Evolutionary conservation across 2,888 invertebrate species (phyloP).

Genomic region (Agapetus fuscipes): DNA sequence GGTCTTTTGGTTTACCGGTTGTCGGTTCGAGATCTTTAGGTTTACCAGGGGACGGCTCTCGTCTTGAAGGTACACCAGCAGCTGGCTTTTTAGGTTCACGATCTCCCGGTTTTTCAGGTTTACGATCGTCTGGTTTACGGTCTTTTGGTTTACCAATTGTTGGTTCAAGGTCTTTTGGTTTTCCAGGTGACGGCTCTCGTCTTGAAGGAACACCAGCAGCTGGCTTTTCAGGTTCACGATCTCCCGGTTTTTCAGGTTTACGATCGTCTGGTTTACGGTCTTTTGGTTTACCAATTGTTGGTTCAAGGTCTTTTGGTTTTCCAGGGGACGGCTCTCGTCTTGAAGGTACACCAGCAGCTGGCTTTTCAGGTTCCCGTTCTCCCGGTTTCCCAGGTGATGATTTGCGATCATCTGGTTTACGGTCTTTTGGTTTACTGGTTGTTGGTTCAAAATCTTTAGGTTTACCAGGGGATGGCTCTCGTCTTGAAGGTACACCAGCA

Average conservation of each 20-base stretch:
- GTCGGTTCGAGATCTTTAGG: conserved; percentile 11
- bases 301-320: too few species aligned
- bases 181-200: conserved; percentile 11
- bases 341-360: too few species aligned
- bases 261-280: not conserved
- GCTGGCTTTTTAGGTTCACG: conserved; percentile 8
- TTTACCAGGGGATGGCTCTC: conserved; percentile 5
- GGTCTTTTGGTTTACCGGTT: conserved; percentile 14
- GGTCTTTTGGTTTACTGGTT: conserved; percentile 11
- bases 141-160: conserved; percentile 8
- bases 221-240: conserved; percentile 1
- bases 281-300: not conserved
- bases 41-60: too few species aligned
- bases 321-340: too few species aligned
- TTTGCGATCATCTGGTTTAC: conserved; percentile 9
- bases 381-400: conserved; percentile 1
- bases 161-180: conserved; percentile 11
- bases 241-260: not conserved
- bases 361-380: conserved; percentile 2
- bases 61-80: conserved; percentile 1
- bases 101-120: conserved; percentile 6
- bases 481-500: too few species aligned
- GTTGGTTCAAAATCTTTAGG: conserved; percentile 2
- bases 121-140: conserved; percentile 4
- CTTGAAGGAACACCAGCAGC: conserved; percentile 1